These are phyloP conservation scores for Patagioenas fasciata DNA, from an alignment of 2,113 vertebrate genomes.

Conservation along the genomic window DNA sequence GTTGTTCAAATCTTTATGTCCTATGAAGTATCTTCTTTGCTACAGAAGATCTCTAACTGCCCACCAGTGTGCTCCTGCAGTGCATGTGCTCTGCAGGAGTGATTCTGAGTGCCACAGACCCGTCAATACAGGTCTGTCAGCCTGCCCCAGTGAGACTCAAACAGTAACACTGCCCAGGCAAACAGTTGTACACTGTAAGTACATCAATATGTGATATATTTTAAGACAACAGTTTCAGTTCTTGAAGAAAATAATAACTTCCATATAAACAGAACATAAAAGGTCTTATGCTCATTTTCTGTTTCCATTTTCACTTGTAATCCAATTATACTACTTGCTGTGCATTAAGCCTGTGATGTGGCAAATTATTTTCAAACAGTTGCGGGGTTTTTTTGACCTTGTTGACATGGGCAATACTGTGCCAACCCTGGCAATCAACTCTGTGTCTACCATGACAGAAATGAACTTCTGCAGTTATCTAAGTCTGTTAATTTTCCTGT, in stretches of 20 bases:
- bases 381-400: background rate
- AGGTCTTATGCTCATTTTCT: background rate
- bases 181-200: background rate
- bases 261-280: background rate
- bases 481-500: background rate
- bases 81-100: background rate
- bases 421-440: background rate
- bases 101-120: background rate
- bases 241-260: background rate
- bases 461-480: slow-evolving; percentile 2
- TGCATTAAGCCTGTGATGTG: background rate
- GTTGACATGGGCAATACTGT: background rate
- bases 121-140: background rate
- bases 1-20: background rate
- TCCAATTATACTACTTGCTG: rapidly evolving
- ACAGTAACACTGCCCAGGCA: background rate
- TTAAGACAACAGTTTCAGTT: background rate
- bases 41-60: background rate
- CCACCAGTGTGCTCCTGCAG: rapidly evolving
- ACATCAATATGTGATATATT: background rate
- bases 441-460: background rate
- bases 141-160: background rate
- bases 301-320: background rate
- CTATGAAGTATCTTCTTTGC: background rate
- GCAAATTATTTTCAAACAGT: background rate